Evolutionary conservation across 37 sponge, comb jelly and placozoan species (phyloP), one percentile per base, ranked within the genome.

Genomic region (Eunapius fragilis): DNA sequence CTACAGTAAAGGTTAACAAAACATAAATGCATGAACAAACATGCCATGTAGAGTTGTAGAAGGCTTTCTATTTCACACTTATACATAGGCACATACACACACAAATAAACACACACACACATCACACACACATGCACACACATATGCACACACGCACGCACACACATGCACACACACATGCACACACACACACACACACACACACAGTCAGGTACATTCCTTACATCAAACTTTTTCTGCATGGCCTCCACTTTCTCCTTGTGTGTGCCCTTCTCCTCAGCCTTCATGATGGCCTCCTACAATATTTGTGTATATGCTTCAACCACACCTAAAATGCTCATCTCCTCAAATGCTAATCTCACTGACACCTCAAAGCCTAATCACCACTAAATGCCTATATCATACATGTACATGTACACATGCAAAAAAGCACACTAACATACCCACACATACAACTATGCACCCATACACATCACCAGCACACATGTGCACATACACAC

Each of bases 211-310:
- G 31, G 22, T 26, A 33, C 19, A 7, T 31, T 48, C 22, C 91
- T 82, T 73, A 95, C 96, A 82, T 95, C 93, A 92, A 88, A 95
- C 69, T 92, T 95, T 85, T 93, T 97, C 69, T 89, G 88, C 93
- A 97, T 92, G 36, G 95, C 81, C 35, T 97, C 97, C 48, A 97
- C 90, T n/a, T 87, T 87, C 70, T 97, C 97, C 68, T 84, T 92
- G 47, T 69, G 48, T 26, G 83, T 74, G 37, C 90, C 90, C 79
- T 90, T 92, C 76, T 92, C 95, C 79, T 94, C 97, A 0, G 85
- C 76, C 69, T 49, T 85, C 72, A 96, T 86, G 31, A 96, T 84
- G n/a, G 86, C 91, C 74, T 91, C 95, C 84, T 90, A 28, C 30
- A 25, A 30, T 69, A n/a, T n/a, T n/a, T n/a, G n/a, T n/a, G n/a